Base-by-base conservation (phyloP, 2,888 invertebrate genomes). In the Deilephila elpenor region DNA sequence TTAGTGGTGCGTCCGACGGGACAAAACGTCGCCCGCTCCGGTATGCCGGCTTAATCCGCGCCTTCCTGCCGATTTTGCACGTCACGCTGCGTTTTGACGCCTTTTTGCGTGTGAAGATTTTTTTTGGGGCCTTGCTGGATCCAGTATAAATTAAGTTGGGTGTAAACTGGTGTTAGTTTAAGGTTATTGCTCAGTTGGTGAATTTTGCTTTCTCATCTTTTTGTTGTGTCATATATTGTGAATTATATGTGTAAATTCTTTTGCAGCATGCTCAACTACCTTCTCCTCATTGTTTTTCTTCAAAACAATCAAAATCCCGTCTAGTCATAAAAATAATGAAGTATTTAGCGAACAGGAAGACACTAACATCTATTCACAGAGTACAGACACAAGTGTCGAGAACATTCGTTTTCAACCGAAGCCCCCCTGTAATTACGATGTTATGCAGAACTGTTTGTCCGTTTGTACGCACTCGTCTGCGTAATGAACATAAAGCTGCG, bases 41-140 rank as follows among this genome's bases (percentile, higher is more conserved):
- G 84, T 83, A 82, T 78, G 75, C 82, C 79, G 74, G n/a, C 20
- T 77, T 88, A 86, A 89, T 87, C 88, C 86, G 74, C 79, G 79
- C 82, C 86, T 86, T 86, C 88, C 88, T 86, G 87, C 80, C 82
- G 84, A 82, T 85, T 87, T 82, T 78, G 81, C 83, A 80, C 81
- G 84, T 74, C 77, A 73, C 53, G 59, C 8, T 62, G 72, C 62
- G 32, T 32, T 64, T 7, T 37, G n/a, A 62, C 34, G 34, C 59
- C 51, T 62, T 72, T 64, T 72, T 62, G 20, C 34, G 11, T 14
- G 14, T 53, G 51, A 5, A 29, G 1, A 14, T 70, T 59, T 59
- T 37, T 44, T 67, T 67, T 56, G n/a, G n/a, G 62, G 19, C 29
- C 14, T 72, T 62, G 62, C 62, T 34, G 62, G 34, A 34, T 67